A percentile compares a stretch with the other conserved stretches of the same genome.
These are phyloP conservation scores for Hyla sarda DNA, from an alignment of 2,113 vertebrate species.

Conservation along the genomic window DNA sequence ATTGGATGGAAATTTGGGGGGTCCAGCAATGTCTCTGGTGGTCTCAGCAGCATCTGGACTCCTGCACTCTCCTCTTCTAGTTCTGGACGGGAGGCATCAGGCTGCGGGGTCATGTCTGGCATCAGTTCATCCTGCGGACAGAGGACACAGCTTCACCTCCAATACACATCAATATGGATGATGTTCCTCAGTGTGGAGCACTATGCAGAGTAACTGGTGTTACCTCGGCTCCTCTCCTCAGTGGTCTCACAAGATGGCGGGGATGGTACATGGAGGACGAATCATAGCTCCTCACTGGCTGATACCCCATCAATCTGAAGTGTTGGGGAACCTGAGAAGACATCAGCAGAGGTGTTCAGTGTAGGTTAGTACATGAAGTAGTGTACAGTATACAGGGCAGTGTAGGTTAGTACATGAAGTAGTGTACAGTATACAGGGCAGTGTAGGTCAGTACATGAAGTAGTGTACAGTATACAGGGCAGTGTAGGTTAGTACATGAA, in stretches of 20 bases:
- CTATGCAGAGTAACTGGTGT: background rate
- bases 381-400: background rate
- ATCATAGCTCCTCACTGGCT: conserved; percentile 71
- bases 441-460: background rate
- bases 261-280: conserved; percentile 73
- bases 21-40: conserved; percentile 74
- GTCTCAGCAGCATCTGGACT: background rate
- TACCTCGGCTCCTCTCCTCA: conserved; percentile 82
- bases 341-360: background rate
- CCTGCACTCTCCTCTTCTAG: background rate
- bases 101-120: conserved; percentile 29
- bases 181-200: background rate
- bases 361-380: background rate
- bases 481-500: background rate
- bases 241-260: conserved; percentile 68
- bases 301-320: conserved; percentile 80
- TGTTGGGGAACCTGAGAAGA: conserved; percentile 82
- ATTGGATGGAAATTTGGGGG: conserved; percentile 76
- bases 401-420: background rate
- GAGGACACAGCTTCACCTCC: conserved; percentile 53
- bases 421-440: background rate
- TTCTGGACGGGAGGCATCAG: background rate
- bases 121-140: conserved; percentile 75
- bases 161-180: background rate
- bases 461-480: background rate